Base-by-base conservation (phyloP, 23 tunicate species). In the Trididemnum miniatum region DNA sequence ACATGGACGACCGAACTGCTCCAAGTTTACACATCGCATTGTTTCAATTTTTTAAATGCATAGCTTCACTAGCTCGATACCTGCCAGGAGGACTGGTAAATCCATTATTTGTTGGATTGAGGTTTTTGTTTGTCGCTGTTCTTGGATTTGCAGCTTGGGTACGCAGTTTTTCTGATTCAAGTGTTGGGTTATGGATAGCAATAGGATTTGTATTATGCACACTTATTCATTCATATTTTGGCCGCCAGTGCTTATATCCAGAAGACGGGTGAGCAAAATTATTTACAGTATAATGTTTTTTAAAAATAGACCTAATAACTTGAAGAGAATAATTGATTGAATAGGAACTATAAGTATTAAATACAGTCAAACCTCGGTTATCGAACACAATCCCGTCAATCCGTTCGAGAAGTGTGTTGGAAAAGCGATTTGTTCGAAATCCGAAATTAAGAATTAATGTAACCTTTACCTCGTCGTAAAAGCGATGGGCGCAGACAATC, bases 71-170 rank as follows among this genome's bases (percentile, higher is more conserved):
- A 18, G 28, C 29, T 62, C 23, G 67, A 26, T 24, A 12, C 29
- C 29, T 62, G 15, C 26, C 67, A n/a, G 29, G 5, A 62, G 26
- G 26, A 20, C 5, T 62, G 15, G 67, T 62, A 22, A 24, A 62
- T n/a, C 67, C 26, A 22, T 26, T 62, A 26, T 62, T 62, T 26
- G 23, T 62, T 22, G 5, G 15, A 26, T 3, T n/a, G n/a, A 62
- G 29, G 26, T 62, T 12, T 62, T 69, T 69, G 20, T 32, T 69
- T 34, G 29, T 69, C 25, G 37, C 12, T 24, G 31, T 69, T 9
- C 75, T 69, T 24, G 38, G 37, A 4, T 69, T 69, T 69, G 75
- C 75, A 5, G 75, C 75, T 3, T 69, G 75, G 75, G 38, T 69
- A 3, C 75, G 75, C 5, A 69, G 75, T 69, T 69, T 69, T 69